These are phyloP conservation scores for Lapara coniferarum DNA, from an alignment of 2,888 invertebrate species.

Conservation along the genomic window DNA sequence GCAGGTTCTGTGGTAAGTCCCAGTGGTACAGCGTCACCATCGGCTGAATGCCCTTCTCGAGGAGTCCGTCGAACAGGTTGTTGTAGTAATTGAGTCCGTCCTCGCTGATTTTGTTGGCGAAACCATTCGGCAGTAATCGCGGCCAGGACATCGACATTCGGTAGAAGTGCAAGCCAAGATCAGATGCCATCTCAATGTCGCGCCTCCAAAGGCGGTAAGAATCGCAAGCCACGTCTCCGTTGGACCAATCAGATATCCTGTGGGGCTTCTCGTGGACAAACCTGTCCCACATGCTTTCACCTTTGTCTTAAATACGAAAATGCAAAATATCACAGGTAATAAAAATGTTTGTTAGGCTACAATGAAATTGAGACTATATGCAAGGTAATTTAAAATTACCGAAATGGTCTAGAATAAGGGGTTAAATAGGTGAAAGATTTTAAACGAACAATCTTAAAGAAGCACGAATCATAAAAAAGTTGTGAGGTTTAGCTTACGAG, in stretches of 20 bases:
- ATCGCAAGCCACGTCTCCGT: constrained; percentile 85
- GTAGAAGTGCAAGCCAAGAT: constrained; percentile 79
- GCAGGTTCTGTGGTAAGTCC: constrained; percentile 64
- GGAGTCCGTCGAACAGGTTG: constrained; percentile 70
- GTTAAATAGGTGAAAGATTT: too few relatives aligned
- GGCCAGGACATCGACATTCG: constrained; percentile 87
- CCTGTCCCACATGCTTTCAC: constrained; percentile 79
- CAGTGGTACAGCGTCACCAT: constrained; percentile 73
- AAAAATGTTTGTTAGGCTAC: too few relatives aligned
- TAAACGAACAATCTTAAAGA: too few relatives aligned
- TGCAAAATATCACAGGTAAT: not conserved
- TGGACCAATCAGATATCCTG: constrained; percentile 22
- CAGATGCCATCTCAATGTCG: constrained; percentile 81
- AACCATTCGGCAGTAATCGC: constrained; percentile 85
- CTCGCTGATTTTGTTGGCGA: constrained; percentile 81
- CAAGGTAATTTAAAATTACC: too few relatives aligned
- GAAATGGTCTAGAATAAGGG: too few relatives aligned
- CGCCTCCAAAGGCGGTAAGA: constrained; percentile 84
- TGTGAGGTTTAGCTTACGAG: not conserved
- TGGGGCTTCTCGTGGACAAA: constrained; percentile 49
- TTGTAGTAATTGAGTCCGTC: constrained; percentile 86
- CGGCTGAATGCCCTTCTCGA: constrained; percentile 75
- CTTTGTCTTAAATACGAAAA: constrained; percentile 70
- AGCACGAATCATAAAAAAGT: not conserved
- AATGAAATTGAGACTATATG: too few relatives aligned